Conservation (phyloP, 2,113 vertebrate species). For the Hemichromis elongatus region DNA sequence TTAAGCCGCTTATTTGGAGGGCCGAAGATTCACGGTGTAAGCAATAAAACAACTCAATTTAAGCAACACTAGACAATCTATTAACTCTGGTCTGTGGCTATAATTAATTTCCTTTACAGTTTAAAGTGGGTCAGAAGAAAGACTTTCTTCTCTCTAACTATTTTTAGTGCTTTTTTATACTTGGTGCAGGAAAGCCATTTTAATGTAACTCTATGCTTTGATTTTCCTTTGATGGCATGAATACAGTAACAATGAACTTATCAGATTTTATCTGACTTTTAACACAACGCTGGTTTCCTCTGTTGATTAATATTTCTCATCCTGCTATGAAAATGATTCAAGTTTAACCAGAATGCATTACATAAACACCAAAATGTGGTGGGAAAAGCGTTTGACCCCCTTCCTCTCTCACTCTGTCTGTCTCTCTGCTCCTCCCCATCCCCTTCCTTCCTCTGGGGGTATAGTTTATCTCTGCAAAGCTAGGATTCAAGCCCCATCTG, state of each 20-base stretch:
- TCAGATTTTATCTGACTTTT: background rate
- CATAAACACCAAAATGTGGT: background rate
- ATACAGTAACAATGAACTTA: background rate
- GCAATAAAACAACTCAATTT: background rate
- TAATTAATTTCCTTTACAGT: background rate
- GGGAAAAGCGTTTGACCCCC: background rate
- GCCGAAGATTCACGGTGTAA: background rate
- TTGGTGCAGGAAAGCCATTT: background rate
- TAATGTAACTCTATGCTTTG: background rate
- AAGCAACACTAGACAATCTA: background rate
- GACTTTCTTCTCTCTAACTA: background rate
- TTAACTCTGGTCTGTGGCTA: background rate
- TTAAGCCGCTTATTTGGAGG: background rate
- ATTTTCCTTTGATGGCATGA: background rate
- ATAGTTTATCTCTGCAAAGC: conserved; percentile 48
- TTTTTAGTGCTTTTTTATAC: background rate
- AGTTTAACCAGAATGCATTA: background rate
- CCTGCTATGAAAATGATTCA: background rate
- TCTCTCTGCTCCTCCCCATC: background rate
- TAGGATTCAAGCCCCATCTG: conserved; percentile 43
- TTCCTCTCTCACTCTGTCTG: background rate
- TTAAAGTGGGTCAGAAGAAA: background rate
- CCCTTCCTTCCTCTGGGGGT: conserved; percentile 2
- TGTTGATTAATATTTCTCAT: background rate
- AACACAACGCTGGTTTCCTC: background rate